Percentiles rank a stretch among this genome's conserved stretches.
phyloP scores from a whole-genome alignment of 2,797 vertebrate species.

The Xyrichtys novacula region DNA sequence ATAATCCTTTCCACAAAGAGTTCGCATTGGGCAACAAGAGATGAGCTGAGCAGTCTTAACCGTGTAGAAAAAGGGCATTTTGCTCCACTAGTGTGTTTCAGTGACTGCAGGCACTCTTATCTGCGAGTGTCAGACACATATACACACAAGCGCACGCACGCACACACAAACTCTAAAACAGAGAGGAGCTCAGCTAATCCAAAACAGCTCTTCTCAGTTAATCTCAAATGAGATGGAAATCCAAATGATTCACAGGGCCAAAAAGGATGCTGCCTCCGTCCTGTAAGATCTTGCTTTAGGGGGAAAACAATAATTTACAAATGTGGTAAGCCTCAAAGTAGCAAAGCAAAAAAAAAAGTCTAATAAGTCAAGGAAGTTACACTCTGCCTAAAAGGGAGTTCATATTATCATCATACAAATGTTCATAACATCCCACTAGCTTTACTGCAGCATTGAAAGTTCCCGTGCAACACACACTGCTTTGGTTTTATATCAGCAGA shows the following conservation, averaged over 20 bases:
- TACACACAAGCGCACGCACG: too few species aligned
- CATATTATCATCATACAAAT: constrained; percentile 8
- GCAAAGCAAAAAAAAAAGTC: constrained; percentile 23
- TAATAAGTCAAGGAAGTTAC: constrained; percentile 47
- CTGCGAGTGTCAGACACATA: constrained; percentile 78
- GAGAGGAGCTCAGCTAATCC: constrained; percentile 75
- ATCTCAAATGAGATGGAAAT: constrained; percentile 86
- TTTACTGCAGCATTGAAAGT: constrained; percentile 1
- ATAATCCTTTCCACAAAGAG: constrained; percentile 75
- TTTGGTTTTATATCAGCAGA: not conserved
- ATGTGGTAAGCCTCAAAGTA: constrained; percentile 58
- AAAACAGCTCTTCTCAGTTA: constrained; percentile 78
- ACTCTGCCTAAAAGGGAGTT: constrained; percentile 31
- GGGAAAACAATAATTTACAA: constrained; percentile 64
- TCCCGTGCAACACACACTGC: not conserved
- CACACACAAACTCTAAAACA: too few species aligned
- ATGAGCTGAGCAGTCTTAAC: constrained; percentile 67
- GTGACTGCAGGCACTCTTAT: constrained; percentile 76
- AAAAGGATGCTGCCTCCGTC: constrained; percentile 63
- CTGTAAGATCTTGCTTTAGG: constrained; percentile 58
- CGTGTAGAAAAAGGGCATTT: constrained; percentile 78
- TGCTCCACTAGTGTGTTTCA: constrained; percentile 71
- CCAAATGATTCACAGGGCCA: constrained; percentile 70
- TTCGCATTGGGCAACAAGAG: constrained; percentile 70
- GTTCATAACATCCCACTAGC: not conserved